Base-by-base conservation (phyloP, 2,888 invertebrate genomes). In the Limnephilus lunatus region DNA sequence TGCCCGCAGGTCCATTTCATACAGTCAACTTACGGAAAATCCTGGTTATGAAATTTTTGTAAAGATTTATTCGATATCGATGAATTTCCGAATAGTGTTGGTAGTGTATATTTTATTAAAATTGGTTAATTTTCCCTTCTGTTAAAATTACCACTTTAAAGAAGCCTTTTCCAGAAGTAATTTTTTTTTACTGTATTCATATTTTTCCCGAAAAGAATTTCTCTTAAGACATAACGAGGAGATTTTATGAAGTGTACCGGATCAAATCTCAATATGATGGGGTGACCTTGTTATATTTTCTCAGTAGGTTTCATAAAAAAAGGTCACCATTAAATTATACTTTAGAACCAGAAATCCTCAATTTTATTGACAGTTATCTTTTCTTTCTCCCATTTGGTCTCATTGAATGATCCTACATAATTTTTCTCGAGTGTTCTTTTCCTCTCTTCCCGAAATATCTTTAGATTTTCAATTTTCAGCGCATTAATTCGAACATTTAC, bases 401-500 rank as follows among this genome's bases (percentile, higher is more conserved):
- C 82, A 82, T 32, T 82, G 82, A 82, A 82, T 82, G 15, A 82
- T 82, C 82, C 32, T 82, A 32, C 82, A 82, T 32, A 82, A 82
- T 82, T 82, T 82, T 82, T 31, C 32, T 31, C 25, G 68, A 68
- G 25, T 68, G 68, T 68, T 15, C 3, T 82, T 14, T 32, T 32
- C 30, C 7, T 19, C 15, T 82, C 14, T 82, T 82, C 15, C n/a
- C 7, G 25, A 68, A 25, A 68, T 68, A 68, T 25, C 68, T 68
- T 68, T 68, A 68, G 25, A 68, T 68, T 68, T 68, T 68, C 68
- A 9, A 68, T 68, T 68, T 68, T 68, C 68, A 68, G 68, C 68
- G 25, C 68, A 68, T 68, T 25, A 68, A 25, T 68, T 68, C 4
- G n/a, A 68, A 68, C 68, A 68, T 68, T 68, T 68, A 68, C 25